phyloP scores from a whole-genome alignment of 2,113 vertebrate species.

The Perccottus glenii region DNA sequence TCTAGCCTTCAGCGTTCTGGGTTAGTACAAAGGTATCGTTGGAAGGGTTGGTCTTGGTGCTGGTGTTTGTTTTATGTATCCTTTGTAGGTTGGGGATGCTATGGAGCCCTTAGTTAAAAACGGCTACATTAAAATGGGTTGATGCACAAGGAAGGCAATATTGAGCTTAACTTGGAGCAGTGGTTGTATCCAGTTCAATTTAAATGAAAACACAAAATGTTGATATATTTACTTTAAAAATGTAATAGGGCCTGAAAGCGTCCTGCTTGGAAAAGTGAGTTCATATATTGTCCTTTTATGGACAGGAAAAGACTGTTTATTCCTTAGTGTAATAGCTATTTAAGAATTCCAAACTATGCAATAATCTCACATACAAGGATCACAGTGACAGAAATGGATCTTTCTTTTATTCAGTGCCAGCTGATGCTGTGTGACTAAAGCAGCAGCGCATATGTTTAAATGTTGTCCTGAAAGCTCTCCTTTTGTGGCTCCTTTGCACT shows the following conservation, averaged over 20 bases:
- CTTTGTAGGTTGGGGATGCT: slow-evolving; percentile 13
- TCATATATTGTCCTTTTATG: slow-evolving; percentile 43
- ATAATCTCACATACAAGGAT: slow-evolving; percentile 76
- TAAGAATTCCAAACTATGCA: slow-evolving; percentile 85
- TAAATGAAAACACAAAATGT: slow-evolving; percentile 1
- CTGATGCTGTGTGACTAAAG: slow-evolving; percentile 67
- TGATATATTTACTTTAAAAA: background rate
- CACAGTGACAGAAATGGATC: slow-evolving; percentile 69
- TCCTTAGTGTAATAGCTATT: slow-evolving; percentile 75
- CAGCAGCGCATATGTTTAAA: slow-evolving; percentile 59
- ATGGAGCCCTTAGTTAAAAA: slow-evolving; percentile 9
- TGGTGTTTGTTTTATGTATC: slow-evolving; percentile 53
- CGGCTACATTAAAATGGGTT: slow-evolving; percentile 32
- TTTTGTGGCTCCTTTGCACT: slow-evolving; percentile 48
- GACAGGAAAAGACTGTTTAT: slow-evolving; percentile 60
- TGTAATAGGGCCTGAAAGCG: slow-evolving; percentile 36
- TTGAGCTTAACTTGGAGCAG: slow-evolving; percentile 32
- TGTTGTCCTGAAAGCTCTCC: slow-evolving; percentile 52
- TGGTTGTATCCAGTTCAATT: slow-evolving; percentile 33
- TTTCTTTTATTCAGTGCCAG: slow-evolving; percentile 64
- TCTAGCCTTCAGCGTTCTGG: slow-evolving; percentile 39
- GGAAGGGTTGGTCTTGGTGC: slow-evolving; percentile 41
- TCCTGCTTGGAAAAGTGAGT: slow-evolving; percentile 28
- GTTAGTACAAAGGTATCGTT: slow-evolving; percentile 12
- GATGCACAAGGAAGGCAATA: slow-evolving; percentile 51